Conservation (phyloP, 2,888 invertebrate genomes). For the Agrotis segetum region DNA sequence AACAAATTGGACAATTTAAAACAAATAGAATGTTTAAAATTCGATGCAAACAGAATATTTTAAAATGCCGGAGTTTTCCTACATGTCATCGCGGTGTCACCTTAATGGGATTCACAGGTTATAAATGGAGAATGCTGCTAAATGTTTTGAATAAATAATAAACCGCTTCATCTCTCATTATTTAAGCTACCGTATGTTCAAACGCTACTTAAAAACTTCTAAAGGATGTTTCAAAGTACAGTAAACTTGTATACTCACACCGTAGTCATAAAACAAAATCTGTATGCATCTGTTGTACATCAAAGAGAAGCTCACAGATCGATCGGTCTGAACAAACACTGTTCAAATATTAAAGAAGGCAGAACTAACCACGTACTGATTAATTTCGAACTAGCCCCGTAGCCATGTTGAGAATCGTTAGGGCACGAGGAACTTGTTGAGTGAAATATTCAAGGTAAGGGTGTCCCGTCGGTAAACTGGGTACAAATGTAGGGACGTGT, state of each 20-base stretch:
- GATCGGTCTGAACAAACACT: constrained; percentile 29
- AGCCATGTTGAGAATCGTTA: constrained; percentile 54
- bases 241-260: constrained; percentile 2
- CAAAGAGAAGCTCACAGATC: constrained; percentile 30
- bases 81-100: constrained; percentile 15
- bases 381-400: constrained; percentile 59
- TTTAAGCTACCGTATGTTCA: background rate
- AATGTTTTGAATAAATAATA: constrained; percentile 24
- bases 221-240: background rate
- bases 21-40: constrained; percentile 50
- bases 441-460: constrained; percentile 69
- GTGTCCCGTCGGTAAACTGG: constrained; percentile 60
- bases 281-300: constrained; percentile 32
- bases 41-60: constrained; percentile 33
- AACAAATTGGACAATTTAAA: constrained; percentile 46
- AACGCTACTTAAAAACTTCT: background rate
- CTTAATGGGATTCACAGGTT: constrained; percentile 34
- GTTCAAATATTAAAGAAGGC: constrained; percentile 52
- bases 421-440: constrained; percentile 58
- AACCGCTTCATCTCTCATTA: background rate
- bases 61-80: constrained; percentile 27
- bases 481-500: constrained; percentile 58
- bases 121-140: constrained; percentile 14
- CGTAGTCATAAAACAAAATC: constrained; percentile 34
- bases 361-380: constrained; percentile 52